A percentile compares a stretch with the other conserved stretches of the same genome.
phyloP scores from a whole-genome alignment of 2,888 invertebrate species.

The Branchellion lobata region DNA sequence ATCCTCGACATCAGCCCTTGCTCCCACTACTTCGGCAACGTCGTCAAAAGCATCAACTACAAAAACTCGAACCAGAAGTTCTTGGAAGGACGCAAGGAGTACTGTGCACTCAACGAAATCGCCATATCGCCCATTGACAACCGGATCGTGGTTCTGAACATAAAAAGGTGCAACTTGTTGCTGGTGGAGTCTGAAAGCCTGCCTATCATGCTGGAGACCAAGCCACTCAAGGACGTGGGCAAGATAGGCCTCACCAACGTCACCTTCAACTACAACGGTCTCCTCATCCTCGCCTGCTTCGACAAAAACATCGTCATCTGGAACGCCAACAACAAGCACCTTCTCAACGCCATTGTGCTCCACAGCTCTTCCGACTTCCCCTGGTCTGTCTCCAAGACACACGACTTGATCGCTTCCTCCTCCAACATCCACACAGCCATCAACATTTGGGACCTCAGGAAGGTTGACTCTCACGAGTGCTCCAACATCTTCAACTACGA shows the following conservation, averaged over 20 bases:
- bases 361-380: conserved; percentile 50
- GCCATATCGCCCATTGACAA: conserved; percentile 46
- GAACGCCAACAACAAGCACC: conserved; percentile 41
- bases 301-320: conserved; percentile 50
- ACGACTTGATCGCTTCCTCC: conserved; percentile 50
- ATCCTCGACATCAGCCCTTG: conserved; percentile 49
- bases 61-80: conserved; percentile 46
- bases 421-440: conserved; percentile 53
- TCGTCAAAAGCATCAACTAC: conserved; percentile 48
- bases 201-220: conserved; percentile 47
- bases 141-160: conserved; percentile 48
- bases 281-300: conserved; percentile 48
- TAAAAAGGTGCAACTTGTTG: conserved; percentile 49
- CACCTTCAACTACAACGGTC: conserved; percentile 48
- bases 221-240: conserved; percentile 46
- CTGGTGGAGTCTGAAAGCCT: conserved; percentile 45
- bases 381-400: conserved; percentile 47
- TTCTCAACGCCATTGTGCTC: conserved; percentile 47
- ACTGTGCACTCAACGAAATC: conserved; percentile 50
- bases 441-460: conserved; percentile 52
- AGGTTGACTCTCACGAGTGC: conserved; percentile 42
- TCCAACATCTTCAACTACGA: conserved; percentile 47
- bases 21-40: conserved; percentile 45
- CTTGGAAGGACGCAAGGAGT: conserved; percentile 46
- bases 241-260: conserved; percentile 48